These are phyloP conservation scores for Xenopus laevis DNA, from an alignment of 2,113 vertebrate genomes.

Conservation along the genomic window DNA sequence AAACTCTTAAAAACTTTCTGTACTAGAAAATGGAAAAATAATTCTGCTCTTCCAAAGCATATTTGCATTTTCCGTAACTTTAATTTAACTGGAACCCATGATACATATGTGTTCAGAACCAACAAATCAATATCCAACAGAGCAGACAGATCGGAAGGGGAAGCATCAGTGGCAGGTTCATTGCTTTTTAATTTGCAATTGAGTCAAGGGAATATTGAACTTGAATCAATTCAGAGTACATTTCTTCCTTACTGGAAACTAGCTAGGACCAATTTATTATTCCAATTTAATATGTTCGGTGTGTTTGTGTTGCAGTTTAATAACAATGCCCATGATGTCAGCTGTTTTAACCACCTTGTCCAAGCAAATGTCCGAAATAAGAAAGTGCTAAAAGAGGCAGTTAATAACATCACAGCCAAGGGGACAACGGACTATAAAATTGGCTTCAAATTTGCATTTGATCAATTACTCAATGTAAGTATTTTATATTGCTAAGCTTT, in stretches of 20 bases:
- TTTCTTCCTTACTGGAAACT: background rate
- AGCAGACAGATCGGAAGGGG: slow-evolving; percentile 28
- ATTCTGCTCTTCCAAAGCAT: background rate
- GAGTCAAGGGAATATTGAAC: slow-evolving; percentile 13
- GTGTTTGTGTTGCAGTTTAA: slow-evolving; percentile 79
- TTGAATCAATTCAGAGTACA: slow-evolving; percentile 1
- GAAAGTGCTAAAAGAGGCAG: slow-evolving; percentile 92
- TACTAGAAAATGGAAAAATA: background rate
- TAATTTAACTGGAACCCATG: slow-evolving; percentile 21
- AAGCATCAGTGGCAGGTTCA: slow-evolving; percentile 24
- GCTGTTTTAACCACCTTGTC: slow-evolving; percentile 93
- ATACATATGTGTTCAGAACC: slow-evolving; percentile 32
- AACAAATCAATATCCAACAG: slow-evolving; percentile 39
- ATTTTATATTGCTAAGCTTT: slow-evolving; percentile 15
- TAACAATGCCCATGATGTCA: slow-evolving; percentile 89
- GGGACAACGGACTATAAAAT: slow-evolving; percentile 97
- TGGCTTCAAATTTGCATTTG: slow-evolving; percentile 95
- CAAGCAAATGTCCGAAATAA: slow-evolving; percentile 98
- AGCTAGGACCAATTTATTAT: background rate
- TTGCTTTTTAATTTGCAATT: slow-evolving; percentile 32
- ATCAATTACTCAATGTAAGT: slow-evolving; percentile 90
- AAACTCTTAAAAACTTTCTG: no score
- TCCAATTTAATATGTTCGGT: background rate
- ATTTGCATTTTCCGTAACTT: slow-evolving; percentile 3
- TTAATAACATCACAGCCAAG: slow-evolving; percentile 93